Conservation (phyloP, 2,113 vertebrate genomes). For the Platycercus adscitus region DNA sequence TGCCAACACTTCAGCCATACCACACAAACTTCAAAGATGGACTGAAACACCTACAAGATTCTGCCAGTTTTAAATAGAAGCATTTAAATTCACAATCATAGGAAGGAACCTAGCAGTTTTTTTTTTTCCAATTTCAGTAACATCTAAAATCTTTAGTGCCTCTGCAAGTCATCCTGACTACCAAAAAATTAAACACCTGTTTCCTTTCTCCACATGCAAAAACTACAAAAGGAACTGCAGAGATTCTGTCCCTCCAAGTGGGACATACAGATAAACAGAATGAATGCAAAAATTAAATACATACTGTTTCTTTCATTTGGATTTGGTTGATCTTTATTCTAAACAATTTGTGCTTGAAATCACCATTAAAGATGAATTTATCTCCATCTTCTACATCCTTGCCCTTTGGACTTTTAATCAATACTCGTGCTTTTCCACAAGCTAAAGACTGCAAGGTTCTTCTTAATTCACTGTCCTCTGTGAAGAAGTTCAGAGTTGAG, state of each 20-base stretch:
- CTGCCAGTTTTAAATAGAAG: not conserved
- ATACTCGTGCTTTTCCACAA: slow-evolving; percentile 82
- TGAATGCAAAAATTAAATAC: slow-evolving; percentile 27
- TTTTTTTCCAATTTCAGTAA: not conserved
- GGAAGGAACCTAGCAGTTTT: not conserved
- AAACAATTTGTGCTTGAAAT: slow-evolving; percentile 85
- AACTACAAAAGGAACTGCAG: not conserved
- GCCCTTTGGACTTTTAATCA: slow-evolving; percentile 81
- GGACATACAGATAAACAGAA: not conserved
- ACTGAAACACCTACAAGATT: not conserved
- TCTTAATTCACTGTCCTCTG: slow-evolving; percentile 82
- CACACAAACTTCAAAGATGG: not conserved
- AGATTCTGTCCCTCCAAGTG: not conserved
- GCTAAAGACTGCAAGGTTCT: slow-evolving; percentile 83
- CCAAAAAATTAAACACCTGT: not conserved
- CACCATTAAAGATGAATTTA: slow-evolving; percentile 79
- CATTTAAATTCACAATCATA: not conserved
- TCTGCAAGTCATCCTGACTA: not conserved
- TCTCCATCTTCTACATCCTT: slow-evolving; percentile 84
- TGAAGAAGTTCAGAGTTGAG: not conserved
- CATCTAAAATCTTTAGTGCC: not conserved
- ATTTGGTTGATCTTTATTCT: slow-evolving; percentile 88
- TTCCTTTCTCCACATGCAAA: not conserved
- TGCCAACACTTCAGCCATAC: not conserved
- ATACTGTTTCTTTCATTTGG: slow-evolving; percentile 86